A percentile compares a stretch with the other conserved stretches of the same genome.
Conservation (phyloP, 2,888 invertebrate species). For the Taenaris catops region DNA sequence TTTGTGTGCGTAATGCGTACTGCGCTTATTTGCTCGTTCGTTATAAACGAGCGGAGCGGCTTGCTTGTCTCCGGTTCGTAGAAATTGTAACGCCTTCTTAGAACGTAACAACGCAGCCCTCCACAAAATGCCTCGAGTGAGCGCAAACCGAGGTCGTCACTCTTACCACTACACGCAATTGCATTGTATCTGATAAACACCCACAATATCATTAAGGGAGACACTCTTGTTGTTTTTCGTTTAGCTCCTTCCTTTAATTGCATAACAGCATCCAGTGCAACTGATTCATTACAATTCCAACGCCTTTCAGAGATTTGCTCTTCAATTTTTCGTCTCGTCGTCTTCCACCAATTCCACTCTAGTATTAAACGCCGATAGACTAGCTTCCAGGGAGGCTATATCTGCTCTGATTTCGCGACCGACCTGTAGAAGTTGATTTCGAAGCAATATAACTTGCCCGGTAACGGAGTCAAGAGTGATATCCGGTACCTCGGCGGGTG, state of each 20-base stretch:
- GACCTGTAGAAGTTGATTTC: too few relatives aligned
- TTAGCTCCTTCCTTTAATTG: neutral
- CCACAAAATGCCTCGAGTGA: slow-evolving; percentile 57
- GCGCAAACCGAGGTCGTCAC: slow-evolving; percentile 69
- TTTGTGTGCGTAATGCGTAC: slow-evolving; percentile 54
- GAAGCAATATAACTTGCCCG: too few relatives aligned
- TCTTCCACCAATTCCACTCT: too few relatives aligned
- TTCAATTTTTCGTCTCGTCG: too few relatives aligned
- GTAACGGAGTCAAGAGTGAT: too few relatives aligned
- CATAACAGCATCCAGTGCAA: neutral
- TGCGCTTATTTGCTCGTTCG: slow-evolving; percentile 63
- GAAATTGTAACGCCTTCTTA: slow-evolving; percentile 79
- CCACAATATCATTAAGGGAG: slow-evolving; percentile 28
- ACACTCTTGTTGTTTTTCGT: neutral
- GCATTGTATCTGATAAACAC: slow-evolving; percentile 44
- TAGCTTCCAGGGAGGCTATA: too few relatives aligned
- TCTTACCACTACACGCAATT: slow-evolving; percentile 45
- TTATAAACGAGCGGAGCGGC: slow-evolving; percentile 58
- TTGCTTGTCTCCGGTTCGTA: slow-evolving; percentile 73
- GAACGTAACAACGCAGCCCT: slow-evolving; percentile 68
- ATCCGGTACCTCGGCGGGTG: too few relatives aligned
- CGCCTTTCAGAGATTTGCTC: too few relatives aligned
- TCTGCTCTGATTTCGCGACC: too few relatives aligned
- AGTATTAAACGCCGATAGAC: too few relatives aligned
- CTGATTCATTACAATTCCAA: too few relatives aligned